Evolutionary conservation across 2,888 invertebrate species (phyloP).

Genomic region (Dynastes grantii): DNA sequence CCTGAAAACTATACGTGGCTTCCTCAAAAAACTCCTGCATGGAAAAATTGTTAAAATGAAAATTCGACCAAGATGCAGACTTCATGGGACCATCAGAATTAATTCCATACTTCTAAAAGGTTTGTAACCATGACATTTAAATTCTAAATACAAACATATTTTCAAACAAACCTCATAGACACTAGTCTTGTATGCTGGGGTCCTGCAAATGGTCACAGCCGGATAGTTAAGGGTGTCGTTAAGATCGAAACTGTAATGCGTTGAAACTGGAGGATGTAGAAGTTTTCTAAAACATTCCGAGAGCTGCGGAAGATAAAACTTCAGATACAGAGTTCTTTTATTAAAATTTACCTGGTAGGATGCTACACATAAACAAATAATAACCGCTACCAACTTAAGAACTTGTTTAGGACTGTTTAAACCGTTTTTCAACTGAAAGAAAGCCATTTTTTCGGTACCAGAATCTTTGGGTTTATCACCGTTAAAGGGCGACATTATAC

Average conservation of each 20-base stretch:
- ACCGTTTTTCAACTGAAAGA: slow-evolving; percentile 63
- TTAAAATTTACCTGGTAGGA: slow-evolving; percentile 73
- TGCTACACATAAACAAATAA: slow-evolving; percentile 74
- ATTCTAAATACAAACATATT: no score
- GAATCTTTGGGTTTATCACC: neutral
- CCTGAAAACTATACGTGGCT: slow-evolving; percentile 74
- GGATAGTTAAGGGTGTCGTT: slow-evolving; percentile 80
- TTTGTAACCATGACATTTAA: neutral
- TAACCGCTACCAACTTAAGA: slow-evolving; percentile 74
- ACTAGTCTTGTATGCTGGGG: slow-evolving; percentile 77
- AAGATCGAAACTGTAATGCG: slow-evolving; percentile 78
- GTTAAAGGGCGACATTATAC: no score
- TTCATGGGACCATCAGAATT: slow-evolving; percentile 65
- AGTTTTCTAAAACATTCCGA: slow-evolving; percentile 76
- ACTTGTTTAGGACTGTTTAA: slow-evolving; percentile 74
- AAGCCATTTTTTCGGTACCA: slow-evolving; percentile 30
- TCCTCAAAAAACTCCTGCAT: slow-evolving; percentile 76
- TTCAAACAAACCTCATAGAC: slow-evolving; percentile 70
- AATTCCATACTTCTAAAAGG: slow-evolving; percentile 72
- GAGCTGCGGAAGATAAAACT: slow-evolving; percentile 73
- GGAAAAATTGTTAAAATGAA: slow-evolving; percentile 74
- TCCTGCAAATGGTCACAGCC: slow-evolving; percentile 79
- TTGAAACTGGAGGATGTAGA: slow-evolving; percentile 77
- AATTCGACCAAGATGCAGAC: slow-evolving; percentile 71
- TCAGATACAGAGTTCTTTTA: slow-evolving; percentile 63